Conservation (phyloP, 2,797 vertebrate genomes). For the Poecilia gillii region DNA sequence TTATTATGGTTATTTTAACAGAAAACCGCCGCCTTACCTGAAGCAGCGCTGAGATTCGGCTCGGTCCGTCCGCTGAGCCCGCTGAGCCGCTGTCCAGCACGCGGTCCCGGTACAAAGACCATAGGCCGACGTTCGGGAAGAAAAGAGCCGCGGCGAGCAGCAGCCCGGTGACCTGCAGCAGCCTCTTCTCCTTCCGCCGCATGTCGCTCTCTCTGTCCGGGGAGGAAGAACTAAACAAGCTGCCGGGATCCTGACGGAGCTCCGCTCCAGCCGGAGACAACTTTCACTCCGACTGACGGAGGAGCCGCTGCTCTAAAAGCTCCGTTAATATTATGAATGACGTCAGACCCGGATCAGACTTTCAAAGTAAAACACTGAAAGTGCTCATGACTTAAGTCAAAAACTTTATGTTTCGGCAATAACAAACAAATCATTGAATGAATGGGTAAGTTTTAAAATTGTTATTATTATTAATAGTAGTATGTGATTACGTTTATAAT, state of each 20-base stretch:
- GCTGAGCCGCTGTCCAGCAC: slow-evolving; percentile 81
- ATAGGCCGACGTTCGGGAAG: slow-evolving; percentile 92
- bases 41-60: slow-evolving; percentile 49
- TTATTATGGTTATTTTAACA: neutral
- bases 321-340: neutral
- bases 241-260: neutral
- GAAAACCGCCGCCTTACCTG: neutral
- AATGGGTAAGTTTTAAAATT: neutral
- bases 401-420: neutral
- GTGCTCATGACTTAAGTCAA: neutral
- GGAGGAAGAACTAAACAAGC: neutral
- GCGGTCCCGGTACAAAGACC: slow-evolving; percentile 90
- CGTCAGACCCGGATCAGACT: slow-evolving; percentile 21
- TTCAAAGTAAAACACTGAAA: slow-evolving; percentile 57
- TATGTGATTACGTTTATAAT: neutral
- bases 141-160: slow-evolving; percentile 88
- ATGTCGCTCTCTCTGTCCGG: slow-evolving; percentile 43
- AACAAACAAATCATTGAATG: neutral
- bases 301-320: slow-evolving; percentile 7
- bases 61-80: slow-evolving; percentile 64
- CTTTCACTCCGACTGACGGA: neutral
- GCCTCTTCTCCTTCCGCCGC: slow-evolving; percentile 92
- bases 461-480: neutral
- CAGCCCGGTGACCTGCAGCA: slow-evolving; percentile 90
- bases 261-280: neutral